Evolutionary conservation across 2,797 vertebrate genomes (phyloP), one percentile per base, ranked within the genome.

Genomic region (Gymnoscopelus microlampas): DNA sequence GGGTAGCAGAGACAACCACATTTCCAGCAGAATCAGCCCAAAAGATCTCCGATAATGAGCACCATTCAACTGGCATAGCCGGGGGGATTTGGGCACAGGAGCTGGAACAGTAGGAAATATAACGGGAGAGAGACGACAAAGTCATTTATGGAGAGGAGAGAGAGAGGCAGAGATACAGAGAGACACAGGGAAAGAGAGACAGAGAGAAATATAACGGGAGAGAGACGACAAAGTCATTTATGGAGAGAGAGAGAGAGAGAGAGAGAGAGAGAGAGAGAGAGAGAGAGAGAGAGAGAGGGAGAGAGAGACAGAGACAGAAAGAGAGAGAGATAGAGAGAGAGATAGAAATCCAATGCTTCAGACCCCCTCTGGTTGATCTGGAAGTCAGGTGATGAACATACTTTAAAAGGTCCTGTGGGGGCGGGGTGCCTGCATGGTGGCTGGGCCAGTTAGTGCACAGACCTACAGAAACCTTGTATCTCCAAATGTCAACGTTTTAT

Each of bases 11-110:
- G 62, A 19, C 14, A 60, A 71, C 7, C 72, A 71, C 61, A 66
- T 63, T 77, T 80, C 70, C 55, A 78, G 73, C 74, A 79, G 68
- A 83, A 63, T 19, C 65, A 73, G 79, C 85, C 70, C 82, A 76
- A 87, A 85, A 77, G 66, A 8, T 2, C 75, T 64, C 73, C 62
- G 66, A 67, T 88, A 87, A 87, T 85, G 82, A 87, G 80, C 58
- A 57, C 65, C 74, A 81, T 85, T 88, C 79, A 85, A 56, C 70
- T 72, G 57, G 61, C 66, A 32, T 57, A 66, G 79, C 79, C 79
- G 64, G 68, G 68, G 24, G 73, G 66, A 76, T 73, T 63, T 76
- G 70, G 69, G 65, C 68, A 47, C 55, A 77, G 74, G 66, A 71
- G 71, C 78, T 73, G 70, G 63, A 74, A 76, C 32, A 32, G 32